Evolutionary conservation across 1,140 invertebrate species (phyloP).

Genomic region (Oreohelix idahoensis): DNA sequence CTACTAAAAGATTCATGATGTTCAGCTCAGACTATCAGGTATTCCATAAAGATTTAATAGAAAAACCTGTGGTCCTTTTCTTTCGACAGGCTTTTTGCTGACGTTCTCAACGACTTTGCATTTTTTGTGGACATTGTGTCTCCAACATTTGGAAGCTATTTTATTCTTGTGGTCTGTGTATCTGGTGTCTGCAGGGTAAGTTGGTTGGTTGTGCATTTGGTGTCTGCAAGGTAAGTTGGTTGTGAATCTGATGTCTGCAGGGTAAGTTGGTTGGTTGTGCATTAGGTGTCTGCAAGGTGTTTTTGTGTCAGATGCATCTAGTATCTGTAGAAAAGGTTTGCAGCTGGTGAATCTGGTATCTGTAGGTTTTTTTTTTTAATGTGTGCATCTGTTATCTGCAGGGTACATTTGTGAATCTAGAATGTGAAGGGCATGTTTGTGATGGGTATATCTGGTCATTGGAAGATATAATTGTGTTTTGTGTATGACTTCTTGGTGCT

Average conservation of each 20-base stretch:
- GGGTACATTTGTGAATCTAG: no score
- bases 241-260: background rate
- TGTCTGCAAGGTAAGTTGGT: background rate
- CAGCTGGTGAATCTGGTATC: background rate
- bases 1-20: no score
- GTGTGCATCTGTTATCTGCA: no score
- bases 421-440: no score
- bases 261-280: background rate
- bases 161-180: slow-evolving; percentile 73
- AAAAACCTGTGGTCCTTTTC: no score
- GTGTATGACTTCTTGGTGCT: no score
- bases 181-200: slow-evolving; percentile 74
- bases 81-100: slow-evolving; percentile 84
- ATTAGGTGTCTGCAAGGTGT: background rate
- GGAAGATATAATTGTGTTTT: no score
- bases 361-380: no score
- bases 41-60: no score
- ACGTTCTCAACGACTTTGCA: slow-evolving; percentile 91
- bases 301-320: background rate
- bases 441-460: no score
- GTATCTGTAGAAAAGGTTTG: background rate
- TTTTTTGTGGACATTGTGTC: slow-evolving; percentile 76
- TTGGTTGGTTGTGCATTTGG: background rate
- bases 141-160: slow-evolving; percentile 61
- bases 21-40: no score